Evolutionary conservation across 2,797 vertebrate species (phyloP).

Genomic region (Pteronotus mesoamericanus): DNA sequence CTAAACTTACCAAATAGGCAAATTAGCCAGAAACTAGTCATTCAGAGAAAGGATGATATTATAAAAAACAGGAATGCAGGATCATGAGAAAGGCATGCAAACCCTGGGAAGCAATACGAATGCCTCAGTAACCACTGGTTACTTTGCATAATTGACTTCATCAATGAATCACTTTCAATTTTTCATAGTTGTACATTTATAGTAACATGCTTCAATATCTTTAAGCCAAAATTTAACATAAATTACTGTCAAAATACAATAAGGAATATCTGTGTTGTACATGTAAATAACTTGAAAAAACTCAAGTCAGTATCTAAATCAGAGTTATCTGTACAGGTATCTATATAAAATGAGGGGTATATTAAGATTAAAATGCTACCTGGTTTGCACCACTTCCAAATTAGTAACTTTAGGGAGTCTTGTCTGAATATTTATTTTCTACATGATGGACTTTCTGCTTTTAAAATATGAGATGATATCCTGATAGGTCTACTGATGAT

Average conservation of each 20-base stretch:
- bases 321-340: neutral
- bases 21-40: conserved; percentile 16
- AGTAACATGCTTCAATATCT: neutral
- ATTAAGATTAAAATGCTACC: conserved; percentile 42
- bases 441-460: neutral
- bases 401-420: conserved; percentile 32
- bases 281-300: conserved; percentile 27
- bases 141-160: neutral
- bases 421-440: conserved; percentile 31
- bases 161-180: neutral
- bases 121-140: neutral
- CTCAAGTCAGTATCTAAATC: neutral
- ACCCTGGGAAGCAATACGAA: neutral
- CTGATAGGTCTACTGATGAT: conserved; percentile 18
- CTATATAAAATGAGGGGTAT: neutral
- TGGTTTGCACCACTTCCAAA: neutral
- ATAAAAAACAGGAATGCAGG: neutral
- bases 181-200: conserved; percentile 2
- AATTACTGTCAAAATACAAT: conserved; percentile 36
- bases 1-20: neutral
- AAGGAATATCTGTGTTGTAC: neutral
- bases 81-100: neutral
- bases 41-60: neutral
- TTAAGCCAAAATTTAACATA: neutral
- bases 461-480: neutral